Conservation (phyloP, 2,113 vertebrate species). For the Etia nguti region DNA sequence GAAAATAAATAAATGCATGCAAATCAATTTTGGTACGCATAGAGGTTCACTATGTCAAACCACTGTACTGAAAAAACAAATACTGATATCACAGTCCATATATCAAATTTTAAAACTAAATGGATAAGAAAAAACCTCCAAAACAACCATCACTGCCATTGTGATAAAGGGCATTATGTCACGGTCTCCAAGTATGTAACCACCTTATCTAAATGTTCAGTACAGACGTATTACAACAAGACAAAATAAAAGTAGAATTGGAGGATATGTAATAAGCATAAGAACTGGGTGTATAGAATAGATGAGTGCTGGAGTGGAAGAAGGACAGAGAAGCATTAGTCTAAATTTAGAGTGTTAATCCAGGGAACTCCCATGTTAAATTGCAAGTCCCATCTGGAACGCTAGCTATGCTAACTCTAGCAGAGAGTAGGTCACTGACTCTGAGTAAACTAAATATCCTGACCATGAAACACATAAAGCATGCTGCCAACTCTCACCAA, state of each 20-base stretch:
- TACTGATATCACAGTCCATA: background rate
- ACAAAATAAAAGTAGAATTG: background rate
- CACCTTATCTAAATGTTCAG: background rate
- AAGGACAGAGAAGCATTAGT: background rate
- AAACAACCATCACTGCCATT: background rate
- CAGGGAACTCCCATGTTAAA: slow-evolving; percentile 49
- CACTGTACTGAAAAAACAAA: background rate
- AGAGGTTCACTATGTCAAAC: background rate
- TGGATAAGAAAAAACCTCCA: background rate
- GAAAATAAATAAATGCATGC: background rate
- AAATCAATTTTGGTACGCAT: background rate
- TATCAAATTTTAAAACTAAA: background rate
- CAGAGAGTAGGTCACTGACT: background rate
- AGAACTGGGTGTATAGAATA: background rate
- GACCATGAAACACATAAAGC: background rate
- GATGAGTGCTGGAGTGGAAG: background rate
- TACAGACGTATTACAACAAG: background rate
- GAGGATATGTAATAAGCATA: background rate
- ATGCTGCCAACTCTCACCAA: background rate
- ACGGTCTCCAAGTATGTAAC: background rate
- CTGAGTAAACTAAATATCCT: background rate
- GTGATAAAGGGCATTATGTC: background rate
- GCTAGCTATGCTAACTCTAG: slow-evolving; percentile 11
- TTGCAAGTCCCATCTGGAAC: slow-evolving; percentile 28
- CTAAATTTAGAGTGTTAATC: slow-evolving; percentile 48